Conservation (phyloP, 2,888 invertebrate species). For the Cryptus viduatorius region DNA sequence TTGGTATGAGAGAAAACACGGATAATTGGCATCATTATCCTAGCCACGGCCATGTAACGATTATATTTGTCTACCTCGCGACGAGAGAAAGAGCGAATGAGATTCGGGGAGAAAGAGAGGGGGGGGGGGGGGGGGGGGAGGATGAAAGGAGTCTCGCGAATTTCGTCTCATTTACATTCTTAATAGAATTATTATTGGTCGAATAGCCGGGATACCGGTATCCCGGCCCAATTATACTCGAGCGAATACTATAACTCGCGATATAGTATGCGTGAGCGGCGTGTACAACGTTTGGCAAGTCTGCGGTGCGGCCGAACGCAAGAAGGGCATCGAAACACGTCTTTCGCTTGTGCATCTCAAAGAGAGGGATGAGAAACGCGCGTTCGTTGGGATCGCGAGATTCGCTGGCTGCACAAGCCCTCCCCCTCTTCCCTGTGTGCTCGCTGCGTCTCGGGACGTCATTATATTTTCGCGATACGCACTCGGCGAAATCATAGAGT, state of each 20-base stretch:
- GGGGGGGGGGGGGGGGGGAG: neutral
- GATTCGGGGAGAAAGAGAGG: neutral
- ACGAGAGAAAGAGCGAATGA: conserved; percentile 6
- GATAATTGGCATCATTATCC: conserved; percentile 74
- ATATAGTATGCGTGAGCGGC: conserved; percentile 2
- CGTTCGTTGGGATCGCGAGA: conserved; percentile 33
- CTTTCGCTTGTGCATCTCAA: conserved; percentile 40
- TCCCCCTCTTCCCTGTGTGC: neutral
- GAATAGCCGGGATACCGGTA: conserved; percentile 58
- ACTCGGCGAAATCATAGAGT: conserved; percentile 67
- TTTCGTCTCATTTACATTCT: conserved; percentile 77
- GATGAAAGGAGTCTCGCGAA: conserved; percentile 53
- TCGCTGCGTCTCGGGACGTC: conserved; percentile 57
- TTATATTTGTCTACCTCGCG: conserved; percentile 74
- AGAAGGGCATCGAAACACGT: conserved; percentile 9
- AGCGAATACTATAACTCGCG: conserved; percentile 23
- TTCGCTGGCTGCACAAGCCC: conserved; percentile 29
- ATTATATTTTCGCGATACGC: conserved; percentile 69
- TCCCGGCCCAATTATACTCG: conserved; percentile 70
- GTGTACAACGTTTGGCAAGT: conserved; percentile 4
- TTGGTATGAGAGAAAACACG: conserved; percentile 66
- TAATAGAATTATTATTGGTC: conserved; percentile 79
- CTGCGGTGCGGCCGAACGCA: conserved; percentile 12
- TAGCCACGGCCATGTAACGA: conserved; percentile 69
- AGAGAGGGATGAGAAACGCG: conserved; percentile 46